Evolutionary conservation across 2,113 vertebrate genomes (phyloP).

Genomic region (Neodontobutis hainanensis): DNA sequence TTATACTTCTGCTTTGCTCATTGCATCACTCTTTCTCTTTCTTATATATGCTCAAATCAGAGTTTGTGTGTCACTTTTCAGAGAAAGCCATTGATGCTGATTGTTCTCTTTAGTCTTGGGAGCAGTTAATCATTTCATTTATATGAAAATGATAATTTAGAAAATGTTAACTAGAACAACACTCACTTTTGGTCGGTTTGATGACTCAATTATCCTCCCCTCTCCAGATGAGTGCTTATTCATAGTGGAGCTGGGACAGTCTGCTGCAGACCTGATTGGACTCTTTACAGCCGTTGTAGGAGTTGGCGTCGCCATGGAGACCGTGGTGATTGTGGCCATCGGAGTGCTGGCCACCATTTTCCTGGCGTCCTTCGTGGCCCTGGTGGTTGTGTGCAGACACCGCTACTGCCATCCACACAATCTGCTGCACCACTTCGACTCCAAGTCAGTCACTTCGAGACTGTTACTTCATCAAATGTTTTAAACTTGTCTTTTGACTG

Average conservation of each 20-base stretch:
- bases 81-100: too few species aligned
- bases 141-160: neutral
- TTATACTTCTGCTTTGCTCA: too few species aligned
- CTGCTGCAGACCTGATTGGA: constrained; percentile 36
- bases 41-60: constrained; percentile 41
- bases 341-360: constrained; percentile 95
- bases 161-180: neutral
- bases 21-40: neutral
- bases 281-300: constrained; percentile 20
- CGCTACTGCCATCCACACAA: constrained; percentile 90
- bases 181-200: neutral
- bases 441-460: constrained; percentile 83
- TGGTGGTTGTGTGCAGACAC: constrained; percentile 93
- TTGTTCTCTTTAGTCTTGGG: too few species aligned
- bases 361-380: constrained; percentile 91
- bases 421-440: constrained; percentile 88
- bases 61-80: neutral
- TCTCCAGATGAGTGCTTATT: constrained; percentile 67
- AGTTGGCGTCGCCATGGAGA: constrained; percentile 85
- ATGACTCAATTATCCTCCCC: constrained; percentile 14
- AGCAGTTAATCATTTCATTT: too few species aligned
- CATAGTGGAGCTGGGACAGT: constrained; percentile 45
- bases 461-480: neutral
- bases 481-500: neutral
- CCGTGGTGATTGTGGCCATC: constrained; percentile 95